Conservation (phyloP, 2,113 vertebrate genomes). For the Pangasianodon hypophthalmus region DNA sequence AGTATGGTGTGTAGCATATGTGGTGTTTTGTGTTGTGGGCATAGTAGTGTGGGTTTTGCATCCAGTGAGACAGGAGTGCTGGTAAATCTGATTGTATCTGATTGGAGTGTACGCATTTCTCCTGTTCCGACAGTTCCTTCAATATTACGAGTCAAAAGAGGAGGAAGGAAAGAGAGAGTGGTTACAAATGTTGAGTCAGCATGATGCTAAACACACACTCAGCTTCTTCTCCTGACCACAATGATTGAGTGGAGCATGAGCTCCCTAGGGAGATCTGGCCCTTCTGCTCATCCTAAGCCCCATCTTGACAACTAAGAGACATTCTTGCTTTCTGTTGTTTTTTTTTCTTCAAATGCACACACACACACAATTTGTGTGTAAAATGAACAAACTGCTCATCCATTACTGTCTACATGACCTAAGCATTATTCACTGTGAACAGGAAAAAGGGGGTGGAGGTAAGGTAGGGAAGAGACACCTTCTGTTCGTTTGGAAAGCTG, state of each 20-base stretch:
- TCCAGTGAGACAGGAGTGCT: constrained; percentile 37
- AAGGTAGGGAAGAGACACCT: constrained; percentile 29
- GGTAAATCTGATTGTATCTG: constrained; percentile 51
- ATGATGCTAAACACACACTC: constrained; percentile 25
- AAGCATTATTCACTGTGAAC: constrained; percentile 43
- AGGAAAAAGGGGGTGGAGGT: constrained; percentile 39
- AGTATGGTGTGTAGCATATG: neutral
- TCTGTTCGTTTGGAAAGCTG: constrained; percentile 53
- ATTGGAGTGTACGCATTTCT: constrained; percentile 53
- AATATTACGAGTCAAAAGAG: constrained; percentile 2
- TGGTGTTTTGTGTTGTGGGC: neutral
- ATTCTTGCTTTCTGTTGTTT: neutral
- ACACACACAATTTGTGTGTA: constrained; percentile 25
- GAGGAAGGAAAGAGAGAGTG: neutral
- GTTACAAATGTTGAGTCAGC: constrained; percentile 39
- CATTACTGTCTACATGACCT: constrained; percentile 23
- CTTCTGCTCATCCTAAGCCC: constrained; percentile 48
- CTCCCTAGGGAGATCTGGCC: constrained; percentile 56
- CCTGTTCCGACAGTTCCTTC: constrained; percentile 41
- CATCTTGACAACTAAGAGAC: constrained; percentile 48
- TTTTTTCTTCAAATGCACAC: neutral
- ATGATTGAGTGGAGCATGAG: constrained; percentile 44
- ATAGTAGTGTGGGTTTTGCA: neutral
- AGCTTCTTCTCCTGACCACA: constrained; percentile 39
- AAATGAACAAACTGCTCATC: constrained; percentile 31